A percentile compares a stretch with the other conserved stretches of the same genome.
Conservation (phyloP, 2,113 vertebrate genomes). For the Sebastes schlegelii region DNA sequence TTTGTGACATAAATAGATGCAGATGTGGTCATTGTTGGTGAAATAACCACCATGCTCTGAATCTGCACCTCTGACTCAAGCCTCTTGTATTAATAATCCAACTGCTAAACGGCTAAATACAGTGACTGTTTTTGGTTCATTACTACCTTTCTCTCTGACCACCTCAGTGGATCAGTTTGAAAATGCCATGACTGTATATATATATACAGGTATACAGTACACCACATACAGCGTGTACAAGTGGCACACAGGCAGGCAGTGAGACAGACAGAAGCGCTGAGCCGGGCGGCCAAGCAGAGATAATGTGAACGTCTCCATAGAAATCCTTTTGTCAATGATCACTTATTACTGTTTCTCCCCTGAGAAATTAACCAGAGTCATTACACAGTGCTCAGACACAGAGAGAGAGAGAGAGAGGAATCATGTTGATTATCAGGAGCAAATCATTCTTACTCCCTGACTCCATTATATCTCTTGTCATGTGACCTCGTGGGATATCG, state of each 20-base stretch:
- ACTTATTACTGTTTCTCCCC: constrained; percentile 68
- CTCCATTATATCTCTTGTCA: constrained; percentile 52
- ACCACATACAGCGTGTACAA: background rate
- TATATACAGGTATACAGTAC: background rate
- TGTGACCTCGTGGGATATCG: constrained; percentile 30
- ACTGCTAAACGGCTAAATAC: background rate
- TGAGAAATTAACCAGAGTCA: constrained; percentile 76
- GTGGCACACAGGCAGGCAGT: background rate
- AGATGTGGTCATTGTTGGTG: too few relatives aligned
- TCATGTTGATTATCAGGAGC: constrained; percentile 58
- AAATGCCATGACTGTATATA: background rate
- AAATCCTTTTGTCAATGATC: constrained; percentile 75
- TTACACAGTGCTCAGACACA: constrained; percentile 54
- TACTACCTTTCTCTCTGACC: background rate
- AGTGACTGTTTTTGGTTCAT: background rate
- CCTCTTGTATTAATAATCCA: background rate
- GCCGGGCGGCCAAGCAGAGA: constrained; percentile 41
- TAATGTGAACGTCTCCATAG: constrained; percentile 60
- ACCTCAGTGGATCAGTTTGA: background rate
- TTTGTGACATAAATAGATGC: background rate
- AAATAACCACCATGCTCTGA: too few relatives aligned
- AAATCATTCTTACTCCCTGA: constrained; percentile 55
- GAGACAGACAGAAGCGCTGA: constrained; percentile 13
- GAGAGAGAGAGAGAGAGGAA: constrained; percentile 22
- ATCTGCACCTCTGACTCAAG: background rate